Evolutionary conservation across 2,888 invertebrate genomes (phyloP).

Genomic region (Cotesia congregata): DNA sequence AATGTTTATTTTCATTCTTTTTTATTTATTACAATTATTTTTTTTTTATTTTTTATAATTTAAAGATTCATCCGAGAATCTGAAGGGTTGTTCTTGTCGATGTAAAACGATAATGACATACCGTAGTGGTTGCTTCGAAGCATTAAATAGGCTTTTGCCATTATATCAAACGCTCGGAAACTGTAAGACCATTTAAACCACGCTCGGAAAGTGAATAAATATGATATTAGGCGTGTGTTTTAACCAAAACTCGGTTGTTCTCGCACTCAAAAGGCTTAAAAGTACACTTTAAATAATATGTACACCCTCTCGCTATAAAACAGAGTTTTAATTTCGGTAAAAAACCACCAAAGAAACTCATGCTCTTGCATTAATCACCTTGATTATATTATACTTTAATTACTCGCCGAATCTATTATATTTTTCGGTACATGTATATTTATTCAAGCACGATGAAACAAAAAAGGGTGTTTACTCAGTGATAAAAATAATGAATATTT

Average conservation of each 20-base stretch:
- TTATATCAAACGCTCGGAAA: constrained; percentile 40
- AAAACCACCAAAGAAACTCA: background rate
- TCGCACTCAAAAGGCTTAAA: background rate
- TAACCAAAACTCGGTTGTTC: background rate
- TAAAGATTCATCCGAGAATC: background rate
- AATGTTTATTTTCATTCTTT: too few relatives aligned
- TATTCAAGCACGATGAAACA: background rate
- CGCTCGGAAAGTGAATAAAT: constrained; percentile 60
- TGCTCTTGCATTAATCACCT: background rate
- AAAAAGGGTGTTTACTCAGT: background rate
- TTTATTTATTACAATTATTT: too few relatives aligned
- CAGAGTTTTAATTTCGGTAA: background rate
- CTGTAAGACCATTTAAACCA: constrained; percentile 55
- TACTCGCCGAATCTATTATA: background rate
- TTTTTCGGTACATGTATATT: background rate
- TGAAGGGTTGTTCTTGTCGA: background rate
- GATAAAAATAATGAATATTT: background rate
- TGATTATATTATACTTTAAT: background rate
- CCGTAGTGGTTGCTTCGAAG: constrained; percentile 23
- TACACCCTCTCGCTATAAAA: background rate
- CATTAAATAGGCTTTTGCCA: constrained; percentile 54
- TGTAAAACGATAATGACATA: constrained; percentile 17
- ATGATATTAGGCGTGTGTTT: constrained; percentile 39
- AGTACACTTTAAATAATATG: background rate
- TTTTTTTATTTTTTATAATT: too few relatives aligned